phyloP scores from a whole-genome alignment of 2,113 vertebrate genomes.

The Myanophis thanlyinensis region DNA sequence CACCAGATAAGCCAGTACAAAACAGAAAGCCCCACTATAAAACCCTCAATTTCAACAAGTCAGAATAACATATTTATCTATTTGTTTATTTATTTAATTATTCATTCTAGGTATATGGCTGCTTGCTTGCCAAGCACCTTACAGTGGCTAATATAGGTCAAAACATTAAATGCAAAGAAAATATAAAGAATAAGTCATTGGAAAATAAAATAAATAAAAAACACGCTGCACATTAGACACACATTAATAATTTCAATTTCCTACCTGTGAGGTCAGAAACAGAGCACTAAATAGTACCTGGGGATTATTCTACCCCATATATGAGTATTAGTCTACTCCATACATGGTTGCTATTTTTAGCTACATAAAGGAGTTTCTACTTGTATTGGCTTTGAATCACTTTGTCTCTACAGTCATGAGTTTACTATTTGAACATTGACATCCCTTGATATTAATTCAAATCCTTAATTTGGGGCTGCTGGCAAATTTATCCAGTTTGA shows the following conservation, averaged over 20 bases:
- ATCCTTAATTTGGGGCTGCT: neutral
- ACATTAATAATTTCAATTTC: neutral
- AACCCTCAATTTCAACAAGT: neutral
- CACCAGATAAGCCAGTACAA: neutral
- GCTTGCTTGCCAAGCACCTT: neutral
- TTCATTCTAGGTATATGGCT: neutral
- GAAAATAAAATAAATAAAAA: neutral
- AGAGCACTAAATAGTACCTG: neutral
- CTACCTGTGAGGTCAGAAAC: neutral
- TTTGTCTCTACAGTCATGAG: neutral
- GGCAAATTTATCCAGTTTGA: neutral
- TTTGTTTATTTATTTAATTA: neutral
- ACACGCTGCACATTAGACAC: neutral
- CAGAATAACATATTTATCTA: neutral
- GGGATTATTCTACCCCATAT: neutral
- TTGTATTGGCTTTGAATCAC: neutral
- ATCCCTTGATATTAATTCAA: neutral
- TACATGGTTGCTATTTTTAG: neutral
- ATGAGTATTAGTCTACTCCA: neutral
- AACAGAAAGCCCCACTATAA: neutral
- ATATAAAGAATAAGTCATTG: neutral
- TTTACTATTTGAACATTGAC: neutral
- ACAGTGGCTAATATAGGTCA: neutral
- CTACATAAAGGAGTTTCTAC: neutral
- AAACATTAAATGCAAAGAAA: neutral